phyloP scores from a whole-genome alignment of 2,888 invertebrate genomes.

The Drosophila infuscata region DNA sequence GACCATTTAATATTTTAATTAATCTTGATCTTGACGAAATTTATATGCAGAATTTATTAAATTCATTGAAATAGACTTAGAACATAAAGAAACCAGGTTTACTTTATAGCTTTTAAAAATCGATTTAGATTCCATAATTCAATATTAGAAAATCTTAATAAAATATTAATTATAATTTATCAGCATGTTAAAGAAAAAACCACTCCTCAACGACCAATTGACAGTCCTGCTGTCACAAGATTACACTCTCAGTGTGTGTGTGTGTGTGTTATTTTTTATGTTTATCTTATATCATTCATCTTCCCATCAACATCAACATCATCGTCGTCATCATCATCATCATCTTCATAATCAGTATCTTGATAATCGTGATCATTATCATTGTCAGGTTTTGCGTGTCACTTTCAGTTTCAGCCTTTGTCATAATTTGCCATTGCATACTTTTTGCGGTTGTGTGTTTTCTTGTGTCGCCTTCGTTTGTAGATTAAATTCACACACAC shows the following conservation, averaged over 20 bases:
- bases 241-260: background rate
- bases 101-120: background rate
- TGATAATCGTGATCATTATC: conserved; percentile 5
- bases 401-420: conserved; percentile 62
- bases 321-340: background rate
- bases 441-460: conserved; percentile 65
- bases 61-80: background rate
- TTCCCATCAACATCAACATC: background rate
- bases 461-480: conserved; percentile 26
- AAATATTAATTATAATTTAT: background rate
- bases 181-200: background rate
- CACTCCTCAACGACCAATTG: background rate
- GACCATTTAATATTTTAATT: background rate
- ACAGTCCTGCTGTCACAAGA: background rate
- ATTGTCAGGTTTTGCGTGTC: conserved; percentile 49
- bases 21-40: background rate
- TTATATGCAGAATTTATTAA: background rate
- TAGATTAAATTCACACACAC: conserved; percentile 65
- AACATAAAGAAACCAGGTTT: background rate
- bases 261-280: background rate
- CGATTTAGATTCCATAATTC: background rate
- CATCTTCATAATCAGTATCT: background rate
- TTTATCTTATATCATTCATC: background rate
- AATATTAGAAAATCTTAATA: background rate
- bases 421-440: conserved; percentile 69